Percentiles rank a stretch among this genome's conserved stretches.
These are phyloP conservation scores for Megaceryle alcyon DNA, from an alignment of 2,797 vertebrate species.

Conservation along the genomic window DNA sequence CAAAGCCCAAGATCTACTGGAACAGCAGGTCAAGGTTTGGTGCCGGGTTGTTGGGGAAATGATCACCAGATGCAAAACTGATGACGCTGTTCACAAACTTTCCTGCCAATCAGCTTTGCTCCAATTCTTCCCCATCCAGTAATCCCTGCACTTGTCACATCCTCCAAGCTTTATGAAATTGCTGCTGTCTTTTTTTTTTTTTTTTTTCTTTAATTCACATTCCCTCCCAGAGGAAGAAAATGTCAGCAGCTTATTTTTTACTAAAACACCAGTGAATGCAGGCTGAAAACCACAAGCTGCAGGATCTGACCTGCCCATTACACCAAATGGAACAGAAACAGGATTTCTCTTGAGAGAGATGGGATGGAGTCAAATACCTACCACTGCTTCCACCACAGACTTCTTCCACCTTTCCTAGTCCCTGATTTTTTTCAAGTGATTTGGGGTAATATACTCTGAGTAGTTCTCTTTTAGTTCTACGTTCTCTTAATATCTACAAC, in stretches of 20 bases:
- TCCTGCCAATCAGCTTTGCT: background rate
- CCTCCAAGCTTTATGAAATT: background rate
- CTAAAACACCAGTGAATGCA: background rate
- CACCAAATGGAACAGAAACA: background rate
- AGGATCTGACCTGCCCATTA: background rate
- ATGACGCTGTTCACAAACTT: background rate
- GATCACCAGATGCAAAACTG: background rate
- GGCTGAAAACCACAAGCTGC: background rate
- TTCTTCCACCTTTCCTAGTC: background rate
- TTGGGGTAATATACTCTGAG: background rate
- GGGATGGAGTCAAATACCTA: background rate
- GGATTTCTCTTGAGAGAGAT: background rate
- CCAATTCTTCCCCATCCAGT: background rate
- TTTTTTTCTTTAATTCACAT: fast-evolving
- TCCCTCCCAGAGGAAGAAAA: background rate
- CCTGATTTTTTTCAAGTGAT: background rate
- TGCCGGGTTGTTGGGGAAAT: background rate
- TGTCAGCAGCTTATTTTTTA: background rate
- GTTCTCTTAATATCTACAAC: background rate
- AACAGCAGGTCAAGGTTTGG: background rate
- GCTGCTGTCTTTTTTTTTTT: background rate
- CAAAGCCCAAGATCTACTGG: fast-evolving
- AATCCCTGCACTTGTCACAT: background rate
- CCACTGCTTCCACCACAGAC: background rate
- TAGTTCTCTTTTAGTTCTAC: background rate